phyloP scores from a whole-genome alignment of 2,113 vertebrate genomes.

The human (Homo sapiens) region DNA sequence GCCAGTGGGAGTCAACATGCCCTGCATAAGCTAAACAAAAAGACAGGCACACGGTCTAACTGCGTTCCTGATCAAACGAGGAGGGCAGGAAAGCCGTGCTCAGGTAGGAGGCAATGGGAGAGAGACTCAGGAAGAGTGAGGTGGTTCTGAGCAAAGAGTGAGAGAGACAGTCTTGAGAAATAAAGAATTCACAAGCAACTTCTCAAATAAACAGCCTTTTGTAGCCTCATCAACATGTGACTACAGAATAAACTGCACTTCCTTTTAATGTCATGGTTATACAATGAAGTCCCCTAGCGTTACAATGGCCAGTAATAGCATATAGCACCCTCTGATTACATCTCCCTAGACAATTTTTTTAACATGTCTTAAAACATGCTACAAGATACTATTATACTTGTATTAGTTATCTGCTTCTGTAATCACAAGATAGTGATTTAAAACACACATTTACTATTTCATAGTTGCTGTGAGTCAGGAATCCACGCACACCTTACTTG shows the following conservation, averaged over 20 bases:
- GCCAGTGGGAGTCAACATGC: neutral
- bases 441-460: neutral
- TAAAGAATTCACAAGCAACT: neutral
- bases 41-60: neutral
- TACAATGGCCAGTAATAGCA: too few relatives aligned
- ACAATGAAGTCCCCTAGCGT: neutral
- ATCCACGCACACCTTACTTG: neutral
- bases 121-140: rapidly evolving
- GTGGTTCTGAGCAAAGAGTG: neutral
- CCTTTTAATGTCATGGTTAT: neutral
- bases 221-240: neutral
- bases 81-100: neutral
- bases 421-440: neutral
- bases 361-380: neutral
- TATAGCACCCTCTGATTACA: neutral
- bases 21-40: neutral
- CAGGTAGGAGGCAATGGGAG: neutral
- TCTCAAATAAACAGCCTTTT: neutral
- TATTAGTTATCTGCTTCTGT: neutral
- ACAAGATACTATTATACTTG: neutral
- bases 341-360: neutral
- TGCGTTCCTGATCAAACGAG: rapidly evolving
- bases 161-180: neutral
- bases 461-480: neutral
- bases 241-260: neutral